Conservation (phyloP, 2,888 invertebrate species). For the Cinara cedri region DNA sequence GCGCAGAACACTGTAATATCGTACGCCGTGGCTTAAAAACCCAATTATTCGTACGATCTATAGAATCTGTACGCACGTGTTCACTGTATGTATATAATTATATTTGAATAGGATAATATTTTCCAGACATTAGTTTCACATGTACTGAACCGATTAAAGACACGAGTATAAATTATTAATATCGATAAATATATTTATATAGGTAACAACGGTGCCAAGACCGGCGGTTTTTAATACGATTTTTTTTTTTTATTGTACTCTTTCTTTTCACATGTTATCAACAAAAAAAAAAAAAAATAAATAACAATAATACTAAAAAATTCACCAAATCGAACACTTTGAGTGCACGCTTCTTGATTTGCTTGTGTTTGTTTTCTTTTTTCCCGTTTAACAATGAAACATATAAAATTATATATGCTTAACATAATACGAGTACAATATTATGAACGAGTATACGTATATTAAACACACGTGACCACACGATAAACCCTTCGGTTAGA, state of each 20-base stretch:
- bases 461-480: conserved; percentile 49
- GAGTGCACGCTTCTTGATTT: conserved; percentile 43
- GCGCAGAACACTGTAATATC: too few relatives aligned
- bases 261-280: conserved; percentile 10
- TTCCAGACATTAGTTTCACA: neutral
- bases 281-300: neutral
- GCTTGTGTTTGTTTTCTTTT: neutral
- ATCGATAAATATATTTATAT: neutral
- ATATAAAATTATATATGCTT: conserved; percentile 13
- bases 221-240: neutral
- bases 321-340: conserved; percentile 25
- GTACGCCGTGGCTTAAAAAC: too few relatives aligned
- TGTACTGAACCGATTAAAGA: conserved; percentile 1
- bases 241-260: too few relatives aligned
- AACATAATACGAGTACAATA: neutral
- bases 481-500: conserved; percentile 48
- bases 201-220: conserved; percentile 39
- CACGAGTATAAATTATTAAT: too few relatives aligned
- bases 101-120: neutral
- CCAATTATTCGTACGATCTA: too few relatives aligned
- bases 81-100: too few relatives aligned
- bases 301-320: too few relatives aligned
- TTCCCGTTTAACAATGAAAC: conserved; percentile 42
- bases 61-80: too few relatives aligned
- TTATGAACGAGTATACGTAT: too few relatives aligned